Evolutionary conservation across 2,113 vertebrate genomes (phyloP).

Genomic region (Sialia sialis): DNA sequence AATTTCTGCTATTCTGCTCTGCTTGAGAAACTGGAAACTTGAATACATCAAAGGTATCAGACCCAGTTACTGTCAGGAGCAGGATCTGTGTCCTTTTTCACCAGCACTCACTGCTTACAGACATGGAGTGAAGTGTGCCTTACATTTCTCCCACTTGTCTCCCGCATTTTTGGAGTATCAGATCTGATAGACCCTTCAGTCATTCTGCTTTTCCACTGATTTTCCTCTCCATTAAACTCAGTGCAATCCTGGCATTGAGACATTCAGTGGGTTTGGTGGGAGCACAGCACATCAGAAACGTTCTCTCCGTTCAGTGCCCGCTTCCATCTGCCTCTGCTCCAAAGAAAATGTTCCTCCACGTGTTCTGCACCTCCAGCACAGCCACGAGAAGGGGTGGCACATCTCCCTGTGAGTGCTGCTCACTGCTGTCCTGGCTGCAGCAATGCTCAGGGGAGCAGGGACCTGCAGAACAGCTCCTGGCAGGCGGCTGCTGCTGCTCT

Average conservation of each 20-base stretch:
- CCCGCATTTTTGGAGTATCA: background rate
- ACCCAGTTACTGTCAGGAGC: background rate
- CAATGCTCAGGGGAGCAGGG: background rate
- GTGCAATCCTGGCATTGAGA: background rate
- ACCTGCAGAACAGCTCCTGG: background rate
- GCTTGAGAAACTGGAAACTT: background rate
- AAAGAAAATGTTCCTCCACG: background rate
- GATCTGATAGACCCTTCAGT: background rate
- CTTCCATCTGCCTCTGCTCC: background rate
- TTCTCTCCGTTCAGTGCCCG: fast-evolving
- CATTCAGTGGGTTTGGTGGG: background rate
- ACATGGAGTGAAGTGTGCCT: background rate
- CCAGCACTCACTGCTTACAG: background rate
- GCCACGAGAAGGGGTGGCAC: background rate
- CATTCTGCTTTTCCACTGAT: background rate
- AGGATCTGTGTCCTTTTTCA: background rate
- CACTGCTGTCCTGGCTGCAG: background rate
- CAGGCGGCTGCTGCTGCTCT: background rate
- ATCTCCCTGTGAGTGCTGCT: background rate
- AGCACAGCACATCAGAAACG: background rate
- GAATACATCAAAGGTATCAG: background rate
- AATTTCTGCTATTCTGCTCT: background rate
- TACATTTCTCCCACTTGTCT: background rate
- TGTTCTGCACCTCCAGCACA: background rate
- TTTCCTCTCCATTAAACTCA: background rate